Percentiles rank a stretch among this genome's conserved stretches.
Conservation (phyloP, 2,113 vertebrate genomes). For the Takifugu bimaculatus region DNA sequence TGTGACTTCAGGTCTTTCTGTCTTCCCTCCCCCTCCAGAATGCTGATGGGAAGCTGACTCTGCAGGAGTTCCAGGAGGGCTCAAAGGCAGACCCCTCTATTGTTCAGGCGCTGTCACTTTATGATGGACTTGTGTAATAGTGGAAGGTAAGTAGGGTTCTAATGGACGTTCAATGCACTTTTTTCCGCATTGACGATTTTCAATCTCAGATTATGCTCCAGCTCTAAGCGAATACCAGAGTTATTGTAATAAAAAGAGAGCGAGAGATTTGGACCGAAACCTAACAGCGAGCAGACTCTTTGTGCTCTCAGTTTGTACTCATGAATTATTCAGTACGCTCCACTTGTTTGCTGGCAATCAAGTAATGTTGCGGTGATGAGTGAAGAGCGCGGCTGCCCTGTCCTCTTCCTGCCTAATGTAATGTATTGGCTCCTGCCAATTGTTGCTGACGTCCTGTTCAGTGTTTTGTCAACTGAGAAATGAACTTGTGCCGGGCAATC, state of each 20-base stretch:
- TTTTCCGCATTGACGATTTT: slow-evolving; percentile 8
- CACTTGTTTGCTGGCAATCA: slow-evolving; percentile 70
- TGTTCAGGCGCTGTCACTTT: slow-evolving; percentile 94
- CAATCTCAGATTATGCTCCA: slow-evolving; percentile 13
- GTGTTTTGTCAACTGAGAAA: slow-evolving; percentile 65
- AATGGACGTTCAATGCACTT: slow-evolving; percentile 19
- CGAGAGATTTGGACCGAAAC: slow-evolving; percentile 16
- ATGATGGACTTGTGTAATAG: slow-evolving; percentile 94
- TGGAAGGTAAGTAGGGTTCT: slow-evolving; percentile 76
- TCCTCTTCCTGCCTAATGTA: slow-evolving; percentile 49
- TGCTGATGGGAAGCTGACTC: slow-evolving; percentile 90
- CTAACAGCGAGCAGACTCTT: slow-evolving; percentile 11
- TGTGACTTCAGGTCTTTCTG: slow-evolving; percentile 1
- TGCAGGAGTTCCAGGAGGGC: slow-evolving; percentile 98
- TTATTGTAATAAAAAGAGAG: slow-evolving; percentile 10
- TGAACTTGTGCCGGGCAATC: slow-evolving; percentile 41
- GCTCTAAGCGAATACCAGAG: slow-evolving; percentile 8
- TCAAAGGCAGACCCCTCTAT: slow-evolving; percentile 98
- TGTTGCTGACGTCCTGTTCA: slow-evolving; percentile 62
- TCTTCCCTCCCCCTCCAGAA: slow-evolving; percentile 77
- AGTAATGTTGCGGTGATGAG: slow-evolving; percentile 49
- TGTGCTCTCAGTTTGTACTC: slow-evolving; percentile 55
- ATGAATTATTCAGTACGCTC: slow-evolving; percentile 69
- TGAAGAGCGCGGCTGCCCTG: slow-evolving; percentile 42
- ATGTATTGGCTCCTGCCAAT: slow-evolving; percentile 47